Evolutionary conservation across 2,797 vertebrate genomes (phyloP), one percentile per base, ranked within the genome.

Genomic region (Paramormyrops hopkinsi): DNA sequence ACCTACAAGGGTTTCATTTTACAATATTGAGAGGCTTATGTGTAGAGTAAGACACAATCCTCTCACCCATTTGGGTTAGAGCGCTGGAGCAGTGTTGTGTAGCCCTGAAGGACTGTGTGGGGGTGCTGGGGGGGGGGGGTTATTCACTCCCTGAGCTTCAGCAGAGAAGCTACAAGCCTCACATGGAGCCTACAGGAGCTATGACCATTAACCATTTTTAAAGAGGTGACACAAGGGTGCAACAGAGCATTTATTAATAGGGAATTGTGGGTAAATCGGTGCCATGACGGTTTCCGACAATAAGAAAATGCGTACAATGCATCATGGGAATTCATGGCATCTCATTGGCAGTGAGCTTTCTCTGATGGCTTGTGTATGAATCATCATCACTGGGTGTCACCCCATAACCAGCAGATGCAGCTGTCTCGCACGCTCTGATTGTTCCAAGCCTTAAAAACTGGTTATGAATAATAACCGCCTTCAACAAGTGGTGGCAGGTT

Each of bases 381-480:
- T 79, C 73, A 79, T 46, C 33, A 46, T 79, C 73, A 79, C 73
- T 79, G 73, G 41, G 73, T 79, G 17, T 79, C 73, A 79, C 73
- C 33, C 37, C 19, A 19, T 79, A 79, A n/a, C 41, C 73, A 46
- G 73, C 33, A 46, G 41, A 14, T 4, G 37, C 37, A 79, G 19
- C 73, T 46, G 73, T 46, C 41, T 79, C 19, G 1, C 73, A 79
- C 17, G 19, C 73, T 79, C 33, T 46, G 73, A 79, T 79, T 79
- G 41, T 46, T 79, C 41, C 41, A 46, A 79, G 73, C 29, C 14
- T 37, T 19, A 69, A 69, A 69, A 69, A 33, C 65, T 33, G 33
- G 29, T 73, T 5, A n/a, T 46, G 73, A 79, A 46, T 79, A 44
- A 46, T 79, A 46, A 41, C 37, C 2, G 2, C 73, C 41, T n/a